These are phyloP conservation scores for Procavia capensis DNA, from an alignment of 2,113 vertebrate species.

Conservation along the genomic window DNA sequence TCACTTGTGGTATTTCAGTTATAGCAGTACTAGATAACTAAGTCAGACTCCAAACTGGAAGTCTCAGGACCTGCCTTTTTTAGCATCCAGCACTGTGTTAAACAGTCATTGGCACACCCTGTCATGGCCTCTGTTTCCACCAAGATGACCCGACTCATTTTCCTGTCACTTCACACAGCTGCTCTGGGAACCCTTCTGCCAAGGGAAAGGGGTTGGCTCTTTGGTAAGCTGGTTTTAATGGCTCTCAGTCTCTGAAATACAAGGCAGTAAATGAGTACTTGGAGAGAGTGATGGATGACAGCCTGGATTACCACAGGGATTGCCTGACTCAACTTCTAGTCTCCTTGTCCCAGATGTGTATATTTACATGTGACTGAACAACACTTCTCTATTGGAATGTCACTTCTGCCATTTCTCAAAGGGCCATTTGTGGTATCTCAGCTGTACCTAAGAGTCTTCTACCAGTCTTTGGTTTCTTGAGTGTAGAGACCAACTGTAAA, in stretches of 20 bases:
- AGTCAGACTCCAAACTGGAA: not conserved
- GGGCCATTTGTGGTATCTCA: not conserved
- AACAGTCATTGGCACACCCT: not conserved
- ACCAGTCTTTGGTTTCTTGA: not conserved
- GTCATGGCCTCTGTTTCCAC: not conserved
- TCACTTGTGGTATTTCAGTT: too few species aligned
- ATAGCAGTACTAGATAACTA: too few species aligned
- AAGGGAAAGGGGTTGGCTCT: not conserved
- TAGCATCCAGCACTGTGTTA: not conserved
- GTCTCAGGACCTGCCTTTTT: not conserved
- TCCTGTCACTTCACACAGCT: not conserved
- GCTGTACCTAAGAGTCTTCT: not conserved
- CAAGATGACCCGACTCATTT: not conserved
- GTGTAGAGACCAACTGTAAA: not conserved
- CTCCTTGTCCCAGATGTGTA: not conserved
- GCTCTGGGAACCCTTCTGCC: not conserved
- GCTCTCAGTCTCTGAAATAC: conserved; percentile 1
- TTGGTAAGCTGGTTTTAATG: conserved; percentile 21
- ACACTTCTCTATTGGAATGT: not conserved
- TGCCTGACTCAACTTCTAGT: not conserved
- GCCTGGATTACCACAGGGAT: not conserved
- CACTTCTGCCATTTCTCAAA: not conserved
- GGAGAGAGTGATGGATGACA: conserved; percentile 14
- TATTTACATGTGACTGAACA: not conserved
- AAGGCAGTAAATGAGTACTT: not conserved